Conservation (phyloP, 2,888 invertebrate genomes). For the Metellina segmentata region DNA sequence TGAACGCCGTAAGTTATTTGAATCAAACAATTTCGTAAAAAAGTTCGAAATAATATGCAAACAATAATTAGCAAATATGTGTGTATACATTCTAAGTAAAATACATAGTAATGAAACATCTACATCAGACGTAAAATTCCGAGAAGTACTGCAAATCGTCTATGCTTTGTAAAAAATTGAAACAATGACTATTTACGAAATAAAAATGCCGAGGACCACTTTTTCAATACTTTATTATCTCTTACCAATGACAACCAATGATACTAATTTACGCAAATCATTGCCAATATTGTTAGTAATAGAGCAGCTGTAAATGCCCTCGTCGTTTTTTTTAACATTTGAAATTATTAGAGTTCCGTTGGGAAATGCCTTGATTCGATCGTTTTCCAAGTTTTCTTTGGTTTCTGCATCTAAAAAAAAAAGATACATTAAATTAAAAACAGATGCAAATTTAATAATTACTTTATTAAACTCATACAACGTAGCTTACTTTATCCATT, state of each 20-base stretch:
- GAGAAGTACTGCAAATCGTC: too few relatives aligned
- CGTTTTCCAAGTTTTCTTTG: slow-evolving; percentile 20
- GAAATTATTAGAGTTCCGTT: slow-evolving; percentile 56
- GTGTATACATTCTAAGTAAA: too few relatives aligned
- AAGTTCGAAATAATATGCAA: too few relatives aligned
- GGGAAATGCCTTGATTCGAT: slow-evolving; percentile 16
- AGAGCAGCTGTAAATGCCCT: slow-evolving; percentile 58
- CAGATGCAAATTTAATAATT: too few relatives aligned
- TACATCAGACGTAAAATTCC: too few relatives aligned
- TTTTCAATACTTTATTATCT: slow-evolving; percentile 43
- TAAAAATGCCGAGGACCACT: neutral
- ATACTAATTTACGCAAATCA: slow-evolving; percentile 61
- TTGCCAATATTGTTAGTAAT: slow-evolving; percentile 66
- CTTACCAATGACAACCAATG: slow-evolving; percentile 73
- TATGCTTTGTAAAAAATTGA: too few relatives aligned
- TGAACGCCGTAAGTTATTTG: too few relatives aligned
- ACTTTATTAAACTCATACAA: too few relatives aligned
- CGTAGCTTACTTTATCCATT: too few relatives aligned
- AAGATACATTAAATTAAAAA: neutral
- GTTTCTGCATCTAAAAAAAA: slow-evolving; percentile 32
- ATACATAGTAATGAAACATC: too few relatives aligned
- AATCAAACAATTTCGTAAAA: too few relatives aligned
- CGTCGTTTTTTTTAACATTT: slow-evolving; percentile 62
- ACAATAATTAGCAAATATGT: too few relatives aligned
- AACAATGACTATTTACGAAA: neutral